These are phyloP conservation scores for Gymnothorax javanicus DNA, from an alignment of 2,797 vertebrate genomes.

Conservation along the genomic window DNA sequence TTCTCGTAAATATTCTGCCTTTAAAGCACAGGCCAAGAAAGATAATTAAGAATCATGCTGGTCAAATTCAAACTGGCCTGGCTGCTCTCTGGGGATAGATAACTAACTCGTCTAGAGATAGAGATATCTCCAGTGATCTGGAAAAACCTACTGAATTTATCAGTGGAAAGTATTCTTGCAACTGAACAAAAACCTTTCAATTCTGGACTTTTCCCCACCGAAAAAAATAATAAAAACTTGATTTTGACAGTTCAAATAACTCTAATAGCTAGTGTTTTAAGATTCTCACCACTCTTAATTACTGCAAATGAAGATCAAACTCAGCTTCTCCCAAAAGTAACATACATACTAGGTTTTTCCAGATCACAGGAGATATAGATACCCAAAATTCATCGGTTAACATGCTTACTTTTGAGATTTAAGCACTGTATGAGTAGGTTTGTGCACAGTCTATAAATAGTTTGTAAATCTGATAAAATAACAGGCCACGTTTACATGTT, in stretches of 20 bases:
- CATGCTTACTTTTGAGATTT: not conserved
- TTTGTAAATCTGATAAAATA: not conserved
- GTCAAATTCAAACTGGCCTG: conserved; percentile 32
- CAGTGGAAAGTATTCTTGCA: too few species aligned
- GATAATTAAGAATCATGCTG: conserved; percentile 53
- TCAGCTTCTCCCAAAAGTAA: too few species aligned
- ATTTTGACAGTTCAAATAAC: too few species aligned
- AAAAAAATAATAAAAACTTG: too few species aligned
- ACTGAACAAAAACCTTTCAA: too few species aligned
- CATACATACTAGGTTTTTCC: too few species aligned
- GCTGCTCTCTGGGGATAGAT: not conserved
- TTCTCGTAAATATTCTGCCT: conserved; percentile 39
- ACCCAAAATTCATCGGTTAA: not conserved
- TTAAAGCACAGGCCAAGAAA: conserved; percentile 40
- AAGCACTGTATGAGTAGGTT: not conserved
- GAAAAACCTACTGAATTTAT: too few species aligned
- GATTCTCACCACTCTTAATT: too few species aligned
- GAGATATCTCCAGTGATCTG: too few species aligned
- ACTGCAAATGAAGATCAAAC: too few species aligned
- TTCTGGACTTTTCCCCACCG: too few species aligned
- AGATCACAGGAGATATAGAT: not conserved
- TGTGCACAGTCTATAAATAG: not conserved
- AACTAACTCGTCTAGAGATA: not conserved
- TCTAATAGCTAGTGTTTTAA: too few species aligned
- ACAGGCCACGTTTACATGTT: not conserved